phyloP scores from a whole-genome alignment of 2,888 invertebrate genomes.

The Xylophagus ater region DNA sequence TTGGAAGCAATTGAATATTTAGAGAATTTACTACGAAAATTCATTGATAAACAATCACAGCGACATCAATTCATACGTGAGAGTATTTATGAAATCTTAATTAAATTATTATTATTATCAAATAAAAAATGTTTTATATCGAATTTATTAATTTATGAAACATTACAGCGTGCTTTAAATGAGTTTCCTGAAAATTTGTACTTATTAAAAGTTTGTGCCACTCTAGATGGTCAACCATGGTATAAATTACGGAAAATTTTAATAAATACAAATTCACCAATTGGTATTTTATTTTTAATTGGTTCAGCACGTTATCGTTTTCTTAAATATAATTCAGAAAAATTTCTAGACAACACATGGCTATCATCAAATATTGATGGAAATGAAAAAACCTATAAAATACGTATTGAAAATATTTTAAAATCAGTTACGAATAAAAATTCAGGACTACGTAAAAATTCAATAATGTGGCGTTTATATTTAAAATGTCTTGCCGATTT shows the following conservation, averaged over 20 bases:
- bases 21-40: conserved; percentile 21
- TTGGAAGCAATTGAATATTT: conserved; percentile 24
- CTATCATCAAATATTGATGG: conserved; percentile 13
- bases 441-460: conserved; percentile 28
- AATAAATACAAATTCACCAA: conserved; percentile 37
- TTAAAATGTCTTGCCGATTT: conserved; percentile 44
- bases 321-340: conserved; percentile 14
- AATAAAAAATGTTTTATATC: conserved; percentile 30
- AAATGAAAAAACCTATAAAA: conserved; percentile 22
- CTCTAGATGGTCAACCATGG: conserved; percentile 39
- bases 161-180: conserved; percentile 35
- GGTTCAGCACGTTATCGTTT: conserved; percentile 34
- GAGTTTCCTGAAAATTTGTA: conserved; percentile 49
- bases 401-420: conserved; percentile 30
- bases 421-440: conserved; percentile 21
- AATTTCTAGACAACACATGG: conserved; percentile 5
- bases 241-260: conserved; percentile 44
- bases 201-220: conserved; percentile 41
- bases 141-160: conserved; percentile 36
- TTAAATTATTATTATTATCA: conserved; percentile 25
- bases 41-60: conserved; percentile 20
- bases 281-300: conserved; percentile 41
- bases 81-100: conserved; percentile 38
- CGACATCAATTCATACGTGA: conserved; percentile 33
- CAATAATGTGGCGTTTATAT: conserved; percentile 52